A percentile compares a stretch with the other conserved stretches of the same genome.
These are phyloP conservation scores for Pocillopora meandrina DNA, from an alignment of 92 coral and sea anemone genomes.

Conservation along the genomic window DNA sequence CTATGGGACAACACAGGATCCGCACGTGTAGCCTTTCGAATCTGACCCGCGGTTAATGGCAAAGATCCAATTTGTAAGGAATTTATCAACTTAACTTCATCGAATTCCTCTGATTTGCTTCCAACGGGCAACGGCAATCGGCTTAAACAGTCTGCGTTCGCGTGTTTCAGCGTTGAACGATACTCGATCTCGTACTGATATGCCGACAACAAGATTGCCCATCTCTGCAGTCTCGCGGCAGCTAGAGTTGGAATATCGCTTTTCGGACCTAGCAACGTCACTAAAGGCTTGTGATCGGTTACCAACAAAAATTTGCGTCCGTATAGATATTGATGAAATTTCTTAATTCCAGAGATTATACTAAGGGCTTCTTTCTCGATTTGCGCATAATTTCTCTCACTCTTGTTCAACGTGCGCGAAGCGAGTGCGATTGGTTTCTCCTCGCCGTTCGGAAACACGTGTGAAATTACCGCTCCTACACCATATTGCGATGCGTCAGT, in stretches of 20 bases:
- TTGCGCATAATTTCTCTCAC: neutral
- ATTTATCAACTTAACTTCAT: too few relatives aligned
- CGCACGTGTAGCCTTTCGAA: too few relatives aligned
- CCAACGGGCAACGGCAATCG: conserved; percentile 7
- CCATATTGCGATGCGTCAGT: too few relatives aligned
- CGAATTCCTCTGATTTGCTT: too few relatives aligned
- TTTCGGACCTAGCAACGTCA: conserved; percentile 35
- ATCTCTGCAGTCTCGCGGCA: conserved; percentile 25
- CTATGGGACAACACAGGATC: too few relatives aligned
- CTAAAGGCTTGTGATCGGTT: conserved; percentile 61
- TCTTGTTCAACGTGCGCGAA: neutral
- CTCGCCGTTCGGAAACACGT: neutral
- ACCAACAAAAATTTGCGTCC: conserved; percentile 57
- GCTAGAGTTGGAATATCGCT: conserved; percentile 33
- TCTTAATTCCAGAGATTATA: too few relatives aligned
- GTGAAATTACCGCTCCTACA: too few relatives aligned
- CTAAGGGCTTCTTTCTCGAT: too few relatives aligned
- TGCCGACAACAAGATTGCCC: conserved; percentile 31
- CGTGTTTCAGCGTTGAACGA: conserved; percentile 39
- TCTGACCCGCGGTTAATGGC: too few relatives aligned
- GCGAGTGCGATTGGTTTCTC: conserved; percentile 6
- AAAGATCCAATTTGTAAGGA: too few relatives aligned
- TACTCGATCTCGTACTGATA: conserved; percentile 43
- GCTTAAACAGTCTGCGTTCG: conserved; percentile 52
- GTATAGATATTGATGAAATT: conserved; percentile 30